Conservation (phyloP, 30 jellyfish, hydroid and myxozoan genomes). For the Aurelia coerulea region DNA sequence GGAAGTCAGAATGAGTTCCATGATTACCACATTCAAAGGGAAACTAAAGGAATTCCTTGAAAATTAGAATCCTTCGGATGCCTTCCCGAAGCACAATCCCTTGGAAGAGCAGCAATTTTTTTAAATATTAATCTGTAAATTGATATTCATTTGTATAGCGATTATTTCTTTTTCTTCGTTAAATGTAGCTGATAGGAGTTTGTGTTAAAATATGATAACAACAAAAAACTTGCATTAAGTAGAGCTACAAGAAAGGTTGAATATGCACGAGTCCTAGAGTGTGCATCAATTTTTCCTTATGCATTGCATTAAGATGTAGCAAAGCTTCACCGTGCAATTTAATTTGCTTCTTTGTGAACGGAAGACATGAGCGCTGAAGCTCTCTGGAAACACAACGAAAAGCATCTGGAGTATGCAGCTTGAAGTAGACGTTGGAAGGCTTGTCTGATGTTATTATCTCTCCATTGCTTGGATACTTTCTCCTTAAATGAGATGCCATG, state of each 20-base stretch:
- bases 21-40: too few species aligned
- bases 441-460: neutral
- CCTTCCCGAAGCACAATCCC: too few species aligned
- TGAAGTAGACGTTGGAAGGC: neutral
- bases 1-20: too few species aligned
- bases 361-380: neutral
- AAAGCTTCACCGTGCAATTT: neutral
- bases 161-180: too few species aligned
- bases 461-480: neutral
- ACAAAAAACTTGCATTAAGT: too few species aligned
- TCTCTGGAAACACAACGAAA: neutral
- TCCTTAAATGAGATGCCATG: neutral
- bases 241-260: neutral
- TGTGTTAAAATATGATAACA: too few species aligned
- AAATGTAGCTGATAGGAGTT: too few species aligned
- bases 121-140: too few species aligned
- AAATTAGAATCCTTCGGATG: too few species aligned
- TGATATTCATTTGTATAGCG: too few species aligned
- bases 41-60: too few species aligned
- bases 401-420: neutral
- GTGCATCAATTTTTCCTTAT: neutral
- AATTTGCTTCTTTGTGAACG: neutral
- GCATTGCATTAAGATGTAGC: neutral
- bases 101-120: too few species aligned
- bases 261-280: neutral